Evolutionary conservation across 2,888 invertebrate species (phyloP).

Genomic region (Phlogophora meticulosa): DNA sequence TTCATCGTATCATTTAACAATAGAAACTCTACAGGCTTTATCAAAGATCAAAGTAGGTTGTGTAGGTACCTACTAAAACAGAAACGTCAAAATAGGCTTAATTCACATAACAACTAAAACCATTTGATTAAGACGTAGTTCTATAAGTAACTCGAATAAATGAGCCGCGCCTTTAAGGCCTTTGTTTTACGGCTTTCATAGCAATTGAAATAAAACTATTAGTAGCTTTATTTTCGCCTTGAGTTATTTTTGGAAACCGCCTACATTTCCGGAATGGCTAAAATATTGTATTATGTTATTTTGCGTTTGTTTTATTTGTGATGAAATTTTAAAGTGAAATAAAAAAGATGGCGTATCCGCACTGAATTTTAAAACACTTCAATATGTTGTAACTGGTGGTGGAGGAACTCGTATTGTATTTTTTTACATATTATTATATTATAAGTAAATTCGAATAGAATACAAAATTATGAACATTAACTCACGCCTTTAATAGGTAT

Average conservation of each 20-base stretch:
- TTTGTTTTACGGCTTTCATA: slow-evolving; percentile 1
- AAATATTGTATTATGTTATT: background rate
- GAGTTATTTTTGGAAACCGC: slow-evolving; percentile 4
- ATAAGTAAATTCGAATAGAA: no score
- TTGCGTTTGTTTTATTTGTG: background rate
- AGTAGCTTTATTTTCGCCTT: background rate
- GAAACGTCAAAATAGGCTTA: background rate
- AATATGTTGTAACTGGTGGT: no score
- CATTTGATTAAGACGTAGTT: slow-evolving; percentile 4
- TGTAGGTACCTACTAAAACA: no score
- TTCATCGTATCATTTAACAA: no score
- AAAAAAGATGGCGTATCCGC: no score
- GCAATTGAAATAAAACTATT: slow-evolving; percentile 20
- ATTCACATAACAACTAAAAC: slow-evolving; percentile 15
- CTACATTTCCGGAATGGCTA: background rate
- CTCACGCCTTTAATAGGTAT: no score
- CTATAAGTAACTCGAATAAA: slow-evolving; percentile 31
- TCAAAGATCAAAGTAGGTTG: slow-evolving; percentile 8
- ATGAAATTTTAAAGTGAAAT: background rate
- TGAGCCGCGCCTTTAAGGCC: background rate
- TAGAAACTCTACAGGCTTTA: background rate
- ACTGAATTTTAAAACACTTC: no score
- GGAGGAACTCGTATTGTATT: no score
- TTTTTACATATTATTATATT: no score
- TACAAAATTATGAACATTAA: background rate